A percentile compares a stretch with the other conserved stretches of the same genome.
Conservation (phyloP, 30 jellyfish, hydroid and myxozoan genomes). For the Mastigias papua region DNA sequence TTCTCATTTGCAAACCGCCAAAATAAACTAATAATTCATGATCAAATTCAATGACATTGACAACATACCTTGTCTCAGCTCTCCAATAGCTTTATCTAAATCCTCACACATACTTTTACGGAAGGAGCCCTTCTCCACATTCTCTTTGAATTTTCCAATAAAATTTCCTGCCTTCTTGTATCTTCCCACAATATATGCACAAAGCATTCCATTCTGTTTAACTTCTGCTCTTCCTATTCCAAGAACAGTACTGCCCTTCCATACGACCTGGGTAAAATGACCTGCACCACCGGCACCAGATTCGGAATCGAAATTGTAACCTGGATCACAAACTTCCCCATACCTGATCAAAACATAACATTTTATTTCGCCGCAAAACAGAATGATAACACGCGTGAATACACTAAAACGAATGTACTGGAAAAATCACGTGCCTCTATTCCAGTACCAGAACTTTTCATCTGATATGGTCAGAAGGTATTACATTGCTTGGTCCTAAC, state of each 20-base stretch:
- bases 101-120: slow-evolving; percentile 8
- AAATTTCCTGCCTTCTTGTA: slow-evolving; percentile 77
- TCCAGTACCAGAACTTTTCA: too few relatives aligned
- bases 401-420: too few relatives aligned
- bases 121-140: slow-evolving; percentile 73
- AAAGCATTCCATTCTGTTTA: slow-evolving; percentile 58
- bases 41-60: too few relatives aligned
- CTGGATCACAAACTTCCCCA: slow-evolving; percentile 72
- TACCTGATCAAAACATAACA: slow-evolving; percentile 60
- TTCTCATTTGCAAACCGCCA: too few relatives aligned
- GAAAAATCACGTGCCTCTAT: too few relatives aligned
- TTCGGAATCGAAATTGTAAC: slow-evolving; percentile 73
- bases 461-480: too few relatives aligned
- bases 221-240: slow-evolving; percentile 78
- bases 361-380: too few relatives aligned
- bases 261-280: slow-evolving; percentile 92
- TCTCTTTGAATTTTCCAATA: slow-evolving; percentile 65
- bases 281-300: slow-evolving; percentile 61
- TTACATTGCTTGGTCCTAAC: too few relatives aligned
- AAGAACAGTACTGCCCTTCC: slow-evolving; percentile 64
- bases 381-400: too few relatives aligned
- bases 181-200: slow-evolving; percentile 78
- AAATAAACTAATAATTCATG: too few relatives aligned
- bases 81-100: slow-evolving; percentile 21
- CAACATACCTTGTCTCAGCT: slow-evolving; percentile 24